Conservation (phyloP, 2,888 invertebrate species). For the Cordilura impudica region DNA sequence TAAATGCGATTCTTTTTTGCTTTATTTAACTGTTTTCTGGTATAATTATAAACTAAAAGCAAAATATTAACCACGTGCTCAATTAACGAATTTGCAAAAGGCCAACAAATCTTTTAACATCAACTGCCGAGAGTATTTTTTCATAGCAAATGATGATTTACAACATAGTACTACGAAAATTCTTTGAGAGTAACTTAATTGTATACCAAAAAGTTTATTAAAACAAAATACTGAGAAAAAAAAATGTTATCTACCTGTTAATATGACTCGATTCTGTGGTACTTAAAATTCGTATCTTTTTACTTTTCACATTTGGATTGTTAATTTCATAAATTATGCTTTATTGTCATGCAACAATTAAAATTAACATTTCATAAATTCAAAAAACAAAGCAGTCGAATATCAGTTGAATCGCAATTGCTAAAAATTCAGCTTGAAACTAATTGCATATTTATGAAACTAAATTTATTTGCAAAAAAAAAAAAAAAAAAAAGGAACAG, state of each 20-base stretch:
- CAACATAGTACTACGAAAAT: no score
- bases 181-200: no score
- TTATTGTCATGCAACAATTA: constrained; percentile 62
- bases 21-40: no score
- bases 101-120: no score
- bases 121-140: no score
- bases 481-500: neutral
- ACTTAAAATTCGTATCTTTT: neutral
- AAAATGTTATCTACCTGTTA: neutral
- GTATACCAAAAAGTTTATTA: no score
- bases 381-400: neutral
- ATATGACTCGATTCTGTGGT: neutral
- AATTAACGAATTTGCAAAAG: no score
- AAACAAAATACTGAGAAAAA: no score
- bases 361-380: constrained; percentile 40
- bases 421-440: neutral
- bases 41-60: no score
- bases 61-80: no score
- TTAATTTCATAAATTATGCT: constrained; percentile 70
- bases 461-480: neutral
- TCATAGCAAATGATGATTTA: no score
- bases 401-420: neutral
- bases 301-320: constrained; percentile 65
- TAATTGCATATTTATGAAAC: constrained; percentile 33
- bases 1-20: no score